These are phyloP conservation scores for Spatula clypeata DNA, from an alignment of 2,797 vertebrate genomes.

Conservation along the genomic window DNA sequence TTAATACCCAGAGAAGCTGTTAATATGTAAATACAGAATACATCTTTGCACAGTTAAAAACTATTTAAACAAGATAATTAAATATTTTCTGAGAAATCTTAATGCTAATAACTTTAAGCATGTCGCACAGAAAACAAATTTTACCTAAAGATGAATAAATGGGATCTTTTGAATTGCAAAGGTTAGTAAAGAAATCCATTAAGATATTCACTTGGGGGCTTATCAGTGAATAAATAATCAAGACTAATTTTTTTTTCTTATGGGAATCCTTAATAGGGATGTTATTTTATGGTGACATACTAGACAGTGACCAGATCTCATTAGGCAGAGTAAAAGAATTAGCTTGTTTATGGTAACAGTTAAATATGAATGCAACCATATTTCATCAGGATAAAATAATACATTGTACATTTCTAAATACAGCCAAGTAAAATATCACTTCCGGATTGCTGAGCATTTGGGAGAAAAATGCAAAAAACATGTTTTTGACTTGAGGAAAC, in stretches of 20 bases:
- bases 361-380: not conserved
- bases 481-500: not conserved
- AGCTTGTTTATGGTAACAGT: not conserved
- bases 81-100: not conserved
- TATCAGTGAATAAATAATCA: not conserved
- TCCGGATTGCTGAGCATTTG: not conserved
- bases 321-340: not conserved
- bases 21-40: not conserved
- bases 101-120: not conserved
- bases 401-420: not conserved
- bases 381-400: conserved; percentile 1
- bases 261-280: not conserved
- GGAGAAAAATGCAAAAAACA: not conserved
- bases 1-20: not conserved
- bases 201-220: not conserved
- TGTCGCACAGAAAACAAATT: not conserved
- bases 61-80: not conserved
- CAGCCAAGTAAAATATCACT: not conserved
- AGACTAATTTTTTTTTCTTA: not conserved
- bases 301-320: not conserved
- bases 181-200: not conserved
- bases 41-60: not conserved
- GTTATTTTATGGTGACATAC: not conserved
- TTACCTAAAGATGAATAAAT: not conserved
- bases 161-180: not conserved